A percentile compares a stretch with the other conserved stretches of the same genome.
Conservation (phyloP, 2,113 vertebrate genomes). For the Xenus cinereus region DNA sequence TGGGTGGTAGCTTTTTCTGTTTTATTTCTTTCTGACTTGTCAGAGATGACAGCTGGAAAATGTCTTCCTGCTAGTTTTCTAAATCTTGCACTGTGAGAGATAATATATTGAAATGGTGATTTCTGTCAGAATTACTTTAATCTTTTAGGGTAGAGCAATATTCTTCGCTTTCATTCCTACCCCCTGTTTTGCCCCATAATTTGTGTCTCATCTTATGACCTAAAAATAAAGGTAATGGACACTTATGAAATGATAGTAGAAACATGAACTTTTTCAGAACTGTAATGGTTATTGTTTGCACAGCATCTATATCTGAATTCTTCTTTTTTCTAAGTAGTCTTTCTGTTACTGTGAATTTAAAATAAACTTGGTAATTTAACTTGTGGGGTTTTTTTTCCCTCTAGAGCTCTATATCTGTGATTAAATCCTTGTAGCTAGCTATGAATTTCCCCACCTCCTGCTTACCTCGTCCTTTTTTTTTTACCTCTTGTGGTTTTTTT, state of each 20-base stretch:
- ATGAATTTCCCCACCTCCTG: background rate
- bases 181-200: background rate
- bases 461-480: background rate
- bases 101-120: background rate
- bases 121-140: background rate
- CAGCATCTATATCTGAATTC: background rate
- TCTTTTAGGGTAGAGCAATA: background rate
- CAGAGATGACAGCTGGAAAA: background rate
- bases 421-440: background rate
- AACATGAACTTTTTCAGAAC: background rate
- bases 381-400: background rate
- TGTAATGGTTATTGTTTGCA: background rate
- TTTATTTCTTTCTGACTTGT: background rate
- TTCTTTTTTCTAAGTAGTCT: background rate
- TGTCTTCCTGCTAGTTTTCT: background rate
- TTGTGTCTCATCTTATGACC: background rate
- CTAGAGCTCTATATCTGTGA: background rate
- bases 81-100: background rate
- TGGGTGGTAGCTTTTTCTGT: background rate
- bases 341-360: background rate
- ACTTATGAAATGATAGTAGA: background rate
- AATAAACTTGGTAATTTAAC: background rate
- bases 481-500: background rate
- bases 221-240: background rate
- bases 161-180: background rate